phyloP scores from a whole-genome alignment of 2,113 vertebrate genomes.

The Micromys minutus region DNA sequence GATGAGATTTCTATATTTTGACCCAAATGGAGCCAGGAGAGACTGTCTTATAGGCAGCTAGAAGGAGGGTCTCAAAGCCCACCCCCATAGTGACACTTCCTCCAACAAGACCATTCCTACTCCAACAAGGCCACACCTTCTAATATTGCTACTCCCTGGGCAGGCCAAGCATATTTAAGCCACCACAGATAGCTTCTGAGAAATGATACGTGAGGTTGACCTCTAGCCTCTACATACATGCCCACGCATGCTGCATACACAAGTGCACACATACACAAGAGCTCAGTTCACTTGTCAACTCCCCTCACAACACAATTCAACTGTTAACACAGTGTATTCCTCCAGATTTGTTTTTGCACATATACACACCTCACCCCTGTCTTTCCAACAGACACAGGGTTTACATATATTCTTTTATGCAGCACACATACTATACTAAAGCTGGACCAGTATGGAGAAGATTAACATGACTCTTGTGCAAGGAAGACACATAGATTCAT shows the following conservation, averaged over 20 bases:
- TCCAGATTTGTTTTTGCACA: no score
- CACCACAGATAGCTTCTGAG: neutral
- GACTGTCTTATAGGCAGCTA: no score
- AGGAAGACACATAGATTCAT: neutral
- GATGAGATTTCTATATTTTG: no score
- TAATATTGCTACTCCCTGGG: no score
- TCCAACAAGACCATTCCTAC: no score
- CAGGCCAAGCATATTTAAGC: no score
- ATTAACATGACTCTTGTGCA: neutral
- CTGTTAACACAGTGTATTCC: neutral
- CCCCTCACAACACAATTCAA: neutral
- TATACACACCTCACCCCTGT: accelerated
- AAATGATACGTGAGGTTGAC: neutral
- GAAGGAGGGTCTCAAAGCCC: no score
- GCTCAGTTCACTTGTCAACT: neutral
- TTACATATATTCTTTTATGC: accelerated
- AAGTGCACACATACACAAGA: neutral
- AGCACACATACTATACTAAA: neutral
- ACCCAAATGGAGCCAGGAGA: no score
- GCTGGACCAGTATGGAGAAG: neutral
- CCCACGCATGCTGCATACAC: no score
- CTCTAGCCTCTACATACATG: neutral
- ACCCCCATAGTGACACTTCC: no score
- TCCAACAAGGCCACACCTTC: no score
- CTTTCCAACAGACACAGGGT: neutral